Evolutionary conservation across 2,888 invertebrate species (phyloP).

Genomic region (Camptogramma bilineatum): DNA sequence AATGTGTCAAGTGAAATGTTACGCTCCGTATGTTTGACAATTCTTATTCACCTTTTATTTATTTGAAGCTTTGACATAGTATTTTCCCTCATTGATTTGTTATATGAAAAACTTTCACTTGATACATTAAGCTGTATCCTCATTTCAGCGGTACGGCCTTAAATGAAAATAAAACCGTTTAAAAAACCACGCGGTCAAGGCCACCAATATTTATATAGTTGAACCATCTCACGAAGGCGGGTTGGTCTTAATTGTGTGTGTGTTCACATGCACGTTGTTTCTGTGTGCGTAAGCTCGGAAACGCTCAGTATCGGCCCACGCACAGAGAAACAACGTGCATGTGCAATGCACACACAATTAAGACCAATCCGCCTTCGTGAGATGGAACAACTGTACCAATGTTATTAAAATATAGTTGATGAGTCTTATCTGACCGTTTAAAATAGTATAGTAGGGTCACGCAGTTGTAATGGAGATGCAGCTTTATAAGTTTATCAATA

Average conservation of each 20-base stretch:
- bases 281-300: too few relatives aligned
- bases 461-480: background rate
- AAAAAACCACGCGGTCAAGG: background rate
- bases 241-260: too few relatives aligned
- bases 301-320: too few relatives aligned
- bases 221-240: too few relatives aligned
- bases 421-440: background rate
- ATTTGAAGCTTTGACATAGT: background rate
- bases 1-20: conserved; percentile 32
- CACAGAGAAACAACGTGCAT: too few relatives aligned
- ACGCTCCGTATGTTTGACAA: background rate
- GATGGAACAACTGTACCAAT: too few relatives aligned
- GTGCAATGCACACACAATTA: too few relatives aligned
- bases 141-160: background rate
- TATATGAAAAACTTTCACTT: conserved; percentile 2
- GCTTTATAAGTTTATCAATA: conserved; percentile 28
- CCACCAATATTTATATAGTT: background rate
- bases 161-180: too few relatives aligned
- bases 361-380: too few relatives aligned
- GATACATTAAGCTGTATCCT: conserved; percentile 5
- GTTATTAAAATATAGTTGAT: background rate
- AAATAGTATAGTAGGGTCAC: background rate
- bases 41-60: background rate
- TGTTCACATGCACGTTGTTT: too few relatives aligned
- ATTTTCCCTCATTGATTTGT: background rate